phyloP scores from a whole-genome alignment of 2,888 invertebrate genomes.

The Cacoxenus indagator region DNA sequence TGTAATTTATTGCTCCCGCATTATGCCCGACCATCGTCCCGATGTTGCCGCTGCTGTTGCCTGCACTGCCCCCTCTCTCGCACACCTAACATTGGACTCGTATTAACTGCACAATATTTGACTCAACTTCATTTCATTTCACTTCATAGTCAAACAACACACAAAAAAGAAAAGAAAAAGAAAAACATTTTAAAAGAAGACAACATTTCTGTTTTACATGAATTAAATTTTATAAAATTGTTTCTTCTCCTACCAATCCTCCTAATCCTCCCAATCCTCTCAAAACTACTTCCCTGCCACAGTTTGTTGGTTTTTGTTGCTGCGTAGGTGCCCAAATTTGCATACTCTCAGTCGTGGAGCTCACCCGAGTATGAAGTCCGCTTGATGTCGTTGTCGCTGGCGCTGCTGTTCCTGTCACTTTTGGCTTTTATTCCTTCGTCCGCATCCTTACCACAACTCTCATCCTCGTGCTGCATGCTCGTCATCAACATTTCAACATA shows the following conservation, averaged over 20 bases:
- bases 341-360: not conserved
- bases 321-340: constrained; percentile 2
- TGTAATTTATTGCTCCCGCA: constrained; percentile 71
- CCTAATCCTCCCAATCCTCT: not conserved
- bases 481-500: not conserved
- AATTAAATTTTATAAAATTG: constrained; percentile 15
- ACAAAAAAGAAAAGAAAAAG: not conserved
- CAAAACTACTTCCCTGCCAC: not conserved
- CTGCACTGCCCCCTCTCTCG: no score
- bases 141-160: not conserved
- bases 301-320: not conserved
- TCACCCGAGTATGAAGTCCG: not conserved
- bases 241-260: not conserved
- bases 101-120: constrained; percentile 20
- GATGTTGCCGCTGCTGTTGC: no score
- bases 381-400: not conserved
- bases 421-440: not conserved
- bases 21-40: constrained; percentile 65
- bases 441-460: not conserved
- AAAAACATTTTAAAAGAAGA: not conserved
- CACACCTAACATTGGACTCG: constrained; percentile 1
- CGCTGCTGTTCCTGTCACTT: not conserved
- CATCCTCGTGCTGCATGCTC: not conserved
- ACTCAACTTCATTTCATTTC: constrained; percentile 2
- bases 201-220: constrained; percentile 17